phyloP scores from a whole-genome alignment of 2,113 vertebrate genomes.

The Platichthys flesus region DNA sequence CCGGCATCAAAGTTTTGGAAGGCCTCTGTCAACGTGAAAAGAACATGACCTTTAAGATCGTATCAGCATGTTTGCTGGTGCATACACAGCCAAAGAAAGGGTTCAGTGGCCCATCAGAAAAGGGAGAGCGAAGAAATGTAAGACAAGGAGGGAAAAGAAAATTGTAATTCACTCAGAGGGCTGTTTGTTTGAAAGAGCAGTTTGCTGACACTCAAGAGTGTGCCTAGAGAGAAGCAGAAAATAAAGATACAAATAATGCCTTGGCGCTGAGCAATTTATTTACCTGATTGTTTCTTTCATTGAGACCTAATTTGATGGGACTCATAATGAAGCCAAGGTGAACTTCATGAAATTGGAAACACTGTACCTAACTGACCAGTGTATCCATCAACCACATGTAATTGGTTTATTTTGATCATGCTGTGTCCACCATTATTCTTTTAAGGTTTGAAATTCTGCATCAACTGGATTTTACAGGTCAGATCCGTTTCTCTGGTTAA shows the following conservation, averaged over 20 bases:
- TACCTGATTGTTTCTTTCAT: constrained; percentile 47
- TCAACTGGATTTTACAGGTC: not conserved
- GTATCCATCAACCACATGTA: not conserved
- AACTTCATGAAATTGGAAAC: constrained; percentile 5
- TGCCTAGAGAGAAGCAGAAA: constrained; percentile 31
- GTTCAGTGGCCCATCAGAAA: constrained; percentile 90
- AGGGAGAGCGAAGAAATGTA: constrained; percentile 48
- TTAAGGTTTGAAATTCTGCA: not conserved
- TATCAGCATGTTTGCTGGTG: constrained; percentile 99
- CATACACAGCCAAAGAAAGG: constrained; percentile 92
- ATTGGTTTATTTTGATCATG: not conserved
- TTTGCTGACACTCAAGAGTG: constrained; percentile 64
- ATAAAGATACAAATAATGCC: constrained; percentile 48
- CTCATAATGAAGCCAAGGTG: not conserved
- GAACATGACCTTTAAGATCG: constrained; percentile 99
- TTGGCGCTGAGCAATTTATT: constrained; percentile 26
- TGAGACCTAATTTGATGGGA: constrained; percentile 1
- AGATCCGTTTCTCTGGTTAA: not conserved
- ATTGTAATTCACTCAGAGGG: constrained; percentile 84
- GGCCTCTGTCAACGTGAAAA: constrained; percentile 99
- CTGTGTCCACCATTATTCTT: not conserved
- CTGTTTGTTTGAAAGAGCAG: constrained; percentile 66
- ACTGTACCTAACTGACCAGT: not conserved
- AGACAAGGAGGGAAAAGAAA: constrained; percentile 62
- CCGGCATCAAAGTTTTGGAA: constrained; percentile 96